Evolutionary conservation across 92 coral and sea anemone genomes (phyloP).

Genomic region (Palythoa grandiflora): DNA sequence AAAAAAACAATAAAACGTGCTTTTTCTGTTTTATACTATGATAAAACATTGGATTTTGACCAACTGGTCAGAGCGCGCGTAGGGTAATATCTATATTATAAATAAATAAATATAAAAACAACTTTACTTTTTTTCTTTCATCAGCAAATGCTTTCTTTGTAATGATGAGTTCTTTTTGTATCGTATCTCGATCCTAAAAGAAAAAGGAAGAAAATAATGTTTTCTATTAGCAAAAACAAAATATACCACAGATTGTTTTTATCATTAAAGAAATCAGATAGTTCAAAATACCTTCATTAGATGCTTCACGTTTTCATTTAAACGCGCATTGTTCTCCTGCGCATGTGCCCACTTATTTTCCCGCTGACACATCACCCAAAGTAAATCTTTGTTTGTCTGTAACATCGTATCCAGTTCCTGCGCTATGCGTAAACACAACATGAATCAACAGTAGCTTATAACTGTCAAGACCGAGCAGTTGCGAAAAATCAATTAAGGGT

Average conservation of each 20-base stretch:
- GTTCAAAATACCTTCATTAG: constrained; percentile 8
- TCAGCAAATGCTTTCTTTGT: constrained; percentile 5
- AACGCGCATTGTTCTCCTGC: constrained; percentile 8
- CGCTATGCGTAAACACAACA: not conserved
- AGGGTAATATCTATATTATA: too few species aligned
- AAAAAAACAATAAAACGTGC: too few species aligned
- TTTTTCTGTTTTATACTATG: too few species aligned
- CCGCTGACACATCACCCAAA: constrained; percentile 44
- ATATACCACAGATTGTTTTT: not conserved
- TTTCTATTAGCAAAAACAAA: not conserved
- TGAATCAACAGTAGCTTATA: not conserved
- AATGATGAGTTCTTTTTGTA: constrained; percentile 8
- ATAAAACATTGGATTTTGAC: not conserved
- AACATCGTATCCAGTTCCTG: constrained; percentile 41
- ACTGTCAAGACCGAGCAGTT: too few species aligned
- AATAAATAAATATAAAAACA: too few species aligned
- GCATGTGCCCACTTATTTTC: constrained; percentile 47
- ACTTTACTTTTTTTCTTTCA: constrained; percentile 4
- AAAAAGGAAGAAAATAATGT: not conserved
- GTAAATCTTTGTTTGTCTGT: constrained; percentile 43
- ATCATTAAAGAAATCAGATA: not conserved
- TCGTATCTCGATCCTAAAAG: constrained; percentile 30
- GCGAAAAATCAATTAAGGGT: too few species aligned
- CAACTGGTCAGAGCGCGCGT: too few species aligned
- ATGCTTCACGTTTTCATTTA: not conserved